phyloP scores from a whole-genome alignment of 2,113 vertebrate species.

The Zeus faber region DNA sequence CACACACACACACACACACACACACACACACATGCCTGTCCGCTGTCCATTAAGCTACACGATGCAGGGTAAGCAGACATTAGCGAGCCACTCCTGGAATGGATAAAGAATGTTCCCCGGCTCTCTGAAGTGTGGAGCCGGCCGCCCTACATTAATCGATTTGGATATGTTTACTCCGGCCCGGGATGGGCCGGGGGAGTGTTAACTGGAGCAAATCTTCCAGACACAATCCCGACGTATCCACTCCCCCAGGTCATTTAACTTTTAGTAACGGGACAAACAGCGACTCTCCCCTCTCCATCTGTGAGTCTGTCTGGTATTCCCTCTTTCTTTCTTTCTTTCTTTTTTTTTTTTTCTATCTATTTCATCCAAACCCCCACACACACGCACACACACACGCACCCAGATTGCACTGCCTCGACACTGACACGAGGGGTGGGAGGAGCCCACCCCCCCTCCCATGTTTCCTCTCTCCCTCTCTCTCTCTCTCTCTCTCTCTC shows the following conservation, averaged over 20 bases:
- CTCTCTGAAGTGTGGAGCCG: neutral
- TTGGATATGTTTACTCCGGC: conserved; percentile 54
- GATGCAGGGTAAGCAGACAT: conserved; percentile 33
- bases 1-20: neutral
- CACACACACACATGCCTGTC: neutral
- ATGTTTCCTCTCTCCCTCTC: neutral
- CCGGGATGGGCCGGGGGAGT: conserved; percentile 46
- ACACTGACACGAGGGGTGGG: too few relatives aligned
- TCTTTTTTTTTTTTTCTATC: conserved; percentile 8
- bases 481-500: conserved; percentile 8
- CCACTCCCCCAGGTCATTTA: conserved; percentile 65
- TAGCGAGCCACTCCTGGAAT: conserved; percentile 24
- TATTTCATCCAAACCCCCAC: too few relatives aligned
- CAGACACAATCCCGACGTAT: conserved; percentile 47
- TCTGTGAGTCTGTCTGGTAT: conserved; percentile 15
- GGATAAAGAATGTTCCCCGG: conserved; percentile 51
- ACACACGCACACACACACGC: too few relatives aligned
- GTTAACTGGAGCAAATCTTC: conserved; percentile 68
- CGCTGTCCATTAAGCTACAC: conserved; percentile 35
- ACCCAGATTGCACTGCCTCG: too few relatives aligned
- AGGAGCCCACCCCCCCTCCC: conserved; percentile 27
- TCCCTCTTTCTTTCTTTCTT: conserved; percentile 3
- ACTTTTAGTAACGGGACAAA: conserved; percentile 69
- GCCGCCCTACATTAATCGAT: conserved; percentile 43
- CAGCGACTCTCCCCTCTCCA: conserved; percentile 12